phyloP scores from a whole-genome alignment of 2,797 vertebrate species.

The Lophius americanus region DNA sequence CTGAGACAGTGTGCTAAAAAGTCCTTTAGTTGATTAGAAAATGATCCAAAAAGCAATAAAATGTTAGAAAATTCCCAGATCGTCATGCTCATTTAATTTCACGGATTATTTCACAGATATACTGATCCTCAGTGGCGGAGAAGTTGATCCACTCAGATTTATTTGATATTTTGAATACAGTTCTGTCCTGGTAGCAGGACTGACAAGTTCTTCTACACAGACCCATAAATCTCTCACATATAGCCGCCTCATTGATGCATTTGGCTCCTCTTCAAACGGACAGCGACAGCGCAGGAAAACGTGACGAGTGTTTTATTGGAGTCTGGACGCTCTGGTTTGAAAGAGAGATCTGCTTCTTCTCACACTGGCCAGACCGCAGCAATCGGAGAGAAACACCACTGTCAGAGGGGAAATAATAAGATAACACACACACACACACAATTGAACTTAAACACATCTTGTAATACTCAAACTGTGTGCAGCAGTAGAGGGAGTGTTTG shows the following conservation, averaged over 20 bases:
- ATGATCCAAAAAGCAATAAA: not conserved
- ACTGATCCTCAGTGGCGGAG: not conserved
- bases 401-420: slow-evolving; percentile 40
- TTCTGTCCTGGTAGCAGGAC: not conserved
- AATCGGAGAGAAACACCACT: slow-evolving; percentile 38
- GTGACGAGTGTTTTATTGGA: slow-evolving; percentile 35
- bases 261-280: slow-evolving; percentile 31
- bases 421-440: slow-evolving; percentile 26
- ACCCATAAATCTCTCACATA: slow-evolving; percentile 11
- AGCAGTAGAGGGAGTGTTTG: slow-evolving; percentile 2
- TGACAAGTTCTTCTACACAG: not conserved
- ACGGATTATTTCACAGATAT: too few relatives aligned
- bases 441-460: slow-evolving; percentile 22
- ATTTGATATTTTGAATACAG: not conserved
- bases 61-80: not conserved
- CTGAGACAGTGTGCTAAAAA: not conserved
- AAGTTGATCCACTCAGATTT: not conserved
- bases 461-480: slow-evolving; percentile 20
- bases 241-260: slow-evolving; percentile 8
- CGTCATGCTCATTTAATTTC: not conserved
- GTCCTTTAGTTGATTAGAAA: too few relatives aligned
- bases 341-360: slow-evolving; percentile 49
- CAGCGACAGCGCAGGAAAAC: slow-evolving; percentile 38
- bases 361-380: slow-evolving; percentile 41
- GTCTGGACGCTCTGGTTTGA: slow-evolving; percentile 25